phyloP scores from a whole-genome alignment of 2,797 vertebrate genomes.

The Miichthys miiuy region DNA sequence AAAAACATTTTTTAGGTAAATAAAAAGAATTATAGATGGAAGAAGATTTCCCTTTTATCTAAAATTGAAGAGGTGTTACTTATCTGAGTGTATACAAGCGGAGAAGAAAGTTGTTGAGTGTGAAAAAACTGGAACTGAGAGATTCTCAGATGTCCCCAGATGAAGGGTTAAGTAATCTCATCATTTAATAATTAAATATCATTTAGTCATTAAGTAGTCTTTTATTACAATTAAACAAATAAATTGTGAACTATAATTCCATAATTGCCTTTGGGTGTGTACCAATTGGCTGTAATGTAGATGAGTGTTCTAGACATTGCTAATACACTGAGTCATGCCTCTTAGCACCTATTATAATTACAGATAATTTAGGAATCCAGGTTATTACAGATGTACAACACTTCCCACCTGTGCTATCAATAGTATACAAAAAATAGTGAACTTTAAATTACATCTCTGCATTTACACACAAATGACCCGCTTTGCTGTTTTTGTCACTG shows the following conservation, averaged over 20 bases:
- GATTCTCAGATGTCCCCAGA: too few relatives aligned
- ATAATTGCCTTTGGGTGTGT: neutral
- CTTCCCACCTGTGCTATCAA: constrained; percentile 44
- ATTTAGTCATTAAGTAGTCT: neutral
- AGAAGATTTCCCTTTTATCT: too few relatives aligned
- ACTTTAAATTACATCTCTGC: constrained; percentile 56
- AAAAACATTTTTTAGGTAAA: too few relatives aligned
- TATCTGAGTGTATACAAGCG: too few relatives aligned
- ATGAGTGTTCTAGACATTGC: constrained; percentile 7
- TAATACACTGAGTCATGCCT: constrained; percentile 3
- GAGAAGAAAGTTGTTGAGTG: too few relatives aligned
- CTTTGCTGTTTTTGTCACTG: constrained; percentile 69
- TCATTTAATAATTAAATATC: neutral
- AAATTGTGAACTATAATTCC: neutral
- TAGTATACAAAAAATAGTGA: constrained; percentile 47
- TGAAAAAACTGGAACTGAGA: too few relatives aligned
- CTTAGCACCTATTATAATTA: constrained; percentile 23
- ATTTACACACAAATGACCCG: constrained; percentile 74
- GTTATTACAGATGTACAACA: constrained; percentile 20
- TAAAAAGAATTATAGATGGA: too few relatives aligned
- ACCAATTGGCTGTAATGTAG: neutral
- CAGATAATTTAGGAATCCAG: constrained; percentile 26
- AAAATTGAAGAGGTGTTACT: too few relatives aligned
- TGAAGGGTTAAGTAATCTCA: neutral
- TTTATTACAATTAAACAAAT: constrained; percentile 6